A percentile compares a stretch with the other conserved stretches of the same genome.
Evolutionary conservation across 23 tunicate genomes (phyloP).

Genomic region (Oikopleura albicans): DNA sequence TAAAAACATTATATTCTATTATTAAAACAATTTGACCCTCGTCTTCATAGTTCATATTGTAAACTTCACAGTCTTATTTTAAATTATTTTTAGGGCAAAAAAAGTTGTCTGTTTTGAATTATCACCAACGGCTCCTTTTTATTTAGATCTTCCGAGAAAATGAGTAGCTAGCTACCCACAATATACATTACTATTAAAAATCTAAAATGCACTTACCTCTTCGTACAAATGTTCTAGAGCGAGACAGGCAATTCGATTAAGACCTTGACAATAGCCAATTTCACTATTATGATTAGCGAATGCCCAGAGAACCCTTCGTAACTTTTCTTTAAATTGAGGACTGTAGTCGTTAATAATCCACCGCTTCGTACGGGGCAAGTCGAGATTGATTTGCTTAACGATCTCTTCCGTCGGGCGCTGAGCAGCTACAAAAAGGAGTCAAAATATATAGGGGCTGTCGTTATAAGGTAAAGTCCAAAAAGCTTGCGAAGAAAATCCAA

Average conservation of each 20-base stretch:
- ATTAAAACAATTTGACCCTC: too few species aligned
- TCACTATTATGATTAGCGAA: neutral
- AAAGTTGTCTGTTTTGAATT: neutral
- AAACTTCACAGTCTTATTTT: neutral
- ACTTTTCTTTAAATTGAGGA: neutral
- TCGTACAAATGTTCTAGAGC: slow-evolving; percentile 7
- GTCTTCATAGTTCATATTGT: too few species aligned
- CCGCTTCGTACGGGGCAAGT: slow-evolving; percentile 4
- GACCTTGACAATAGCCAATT: slow-evolving; percentile 7
- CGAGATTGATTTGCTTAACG: slow-evolving; percentile 6
- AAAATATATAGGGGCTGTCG: too few species aligned
- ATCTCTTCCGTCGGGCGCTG: neutral
- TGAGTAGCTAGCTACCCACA: too few species aligned
- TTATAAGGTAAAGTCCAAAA: too few species aligned
- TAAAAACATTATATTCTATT: too few species aligned
- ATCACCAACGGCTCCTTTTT: too few species aligned
- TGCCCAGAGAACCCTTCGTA: slow-evolving; percentile 8
- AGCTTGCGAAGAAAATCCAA: too few species aligned
- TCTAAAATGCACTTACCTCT: neutral
- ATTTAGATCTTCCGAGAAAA: too few species aligned
- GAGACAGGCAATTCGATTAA: slow-evolving; percentile 1
- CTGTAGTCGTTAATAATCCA: neutral
- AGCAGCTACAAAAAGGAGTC: neutral
- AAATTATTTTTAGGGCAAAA: neutral
- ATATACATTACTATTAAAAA: too few species aligned